A percentile compares a stretch with the other conserved stretches of the same genome.
These are phyloP conservation scores for Stratiomys singularior DNA, from an alignment of 2,888 invertebrate genomes.

Conservation along the genomic window DNA sequence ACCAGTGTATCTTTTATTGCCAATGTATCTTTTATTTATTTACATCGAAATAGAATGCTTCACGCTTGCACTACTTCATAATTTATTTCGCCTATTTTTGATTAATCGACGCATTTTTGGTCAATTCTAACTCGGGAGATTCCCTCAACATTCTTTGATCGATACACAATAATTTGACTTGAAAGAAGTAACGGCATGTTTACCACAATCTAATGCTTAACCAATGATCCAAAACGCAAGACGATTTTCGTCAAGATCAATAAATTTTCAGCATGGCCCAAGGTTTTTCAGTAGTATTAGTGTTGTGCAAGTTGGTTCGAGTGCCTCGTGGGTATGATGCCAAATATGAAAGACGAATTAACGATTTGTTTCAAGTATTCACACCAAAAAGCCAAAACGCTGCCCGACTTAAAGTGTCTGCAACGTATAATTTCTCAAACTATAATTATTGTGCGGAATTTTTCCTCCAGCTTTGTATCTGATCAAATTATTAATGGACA, in stretches of 20 bases:
- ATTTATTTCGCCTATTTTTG: too few species aligned
- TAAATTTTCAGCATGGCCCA: neutral
- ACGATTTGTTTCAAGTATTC: neutral
- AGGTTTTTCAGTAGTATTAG: neutral
- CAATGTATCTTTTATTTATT: too few species aligned
- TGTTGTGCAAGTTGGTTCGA: neutral
- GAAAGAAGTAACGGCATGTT: neutral
- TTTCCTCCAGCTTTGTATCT: neutral
- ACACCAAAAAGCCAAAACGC: neutral
- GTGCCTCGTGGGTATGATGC: neutral
- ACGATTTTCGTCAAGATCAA: neutral
- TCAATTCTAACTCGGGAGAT: neutral
- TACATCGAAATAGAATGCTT: too few species aligned
- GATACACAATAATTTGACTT: neutral
- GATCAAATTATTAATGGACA: slow-evolving; percentile 2
- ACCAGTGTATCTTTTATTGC: too few species aligned
- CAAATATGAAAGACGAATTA: neutral
- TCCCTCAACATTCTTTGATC: neutral
- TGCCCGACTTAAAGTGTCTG: neutral
- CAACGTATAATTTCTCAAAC: slow-evolving; percentile 2
- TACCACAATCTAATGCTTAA: neutral
- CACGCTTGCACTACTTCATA: too few species aligned
- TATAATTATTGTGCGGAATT: neutral
- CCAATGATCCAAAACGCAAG: neutral
- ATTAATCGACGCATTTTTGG: neutral